These are phyloP conservation scores for Oscheius onirici DNA, from an alignment of 2,888 invertebrate genomes.

Conservation along the genomic window DNA sequence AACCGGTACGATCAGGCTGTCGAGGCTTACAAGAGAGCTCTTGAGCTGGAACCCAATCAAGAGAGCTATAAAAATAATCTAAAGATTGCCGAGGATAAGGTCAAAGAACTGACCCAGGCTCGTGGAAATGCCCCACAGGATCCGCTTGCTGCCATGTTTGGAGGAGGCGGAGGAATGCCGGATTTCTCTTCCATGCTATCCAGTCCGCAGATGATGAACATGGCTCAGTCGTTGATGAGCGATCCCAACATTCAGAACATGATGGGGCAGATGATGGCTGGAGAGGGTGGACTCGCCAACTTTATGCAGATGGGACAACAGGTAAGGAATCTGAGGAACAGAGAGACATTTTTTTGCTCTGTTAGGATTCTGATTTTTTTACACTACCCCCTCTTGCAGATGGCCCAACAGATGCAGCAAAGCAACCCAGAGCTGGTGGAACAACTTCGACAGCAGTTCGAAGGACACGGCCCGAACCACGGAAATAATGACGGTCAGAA, in stretches of 20 bases:
- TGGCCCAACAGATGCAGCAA: slow-evolving; percentile 63
- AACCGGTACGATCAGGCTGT: slow-evolving; percentile 85
- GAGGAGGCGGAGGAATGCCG: slow-evolving; percentile 51
- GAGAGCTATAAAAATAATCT: slow-evolving; percentile 85
- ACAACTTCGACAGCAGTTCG: slow-evolving; percentile 79
- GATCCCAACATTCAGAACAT: slow-evolving; percentile 80
- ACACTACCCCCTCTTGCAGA: slow-evolving; percentile 43
- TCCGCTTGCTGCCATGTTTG: slow-evolving; percentile 52
- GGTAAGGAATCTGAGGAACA: slow-evolving; percentile 73
- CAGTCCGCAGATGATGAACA: slow-evolving; percentile 83
- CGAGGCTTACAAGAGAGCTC: slow-evolving; percentile 86
- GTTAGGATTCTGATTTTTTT: no score
- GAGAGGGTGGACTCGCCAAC: slow-evolving; percentile 71
- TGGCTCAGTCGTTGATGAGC: slow-evolving; percentile 69
- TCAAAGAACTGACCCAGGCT: slow-evolving; percentile 69
- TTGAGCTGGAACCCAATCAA: slow-evolving; percentile 90
- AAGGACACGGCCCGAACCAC: slow-evolving; percentile 35
- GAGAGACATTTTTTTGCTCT: neutral
- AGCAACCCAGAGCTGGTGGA: slow-evolving; percentile 85
- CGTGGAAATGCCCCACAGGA: slow-evolving; percentile 33
- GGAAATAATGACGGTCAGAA: slow-evolving; percentile 20
- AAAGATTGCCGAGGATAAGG: slow-evolving; percentile 81
- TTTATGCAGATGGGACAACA: slow-evolving; percentile 79
- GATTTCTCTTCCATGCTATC: slow-evolving; percentile 76
- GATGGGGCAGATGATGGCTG: slow-evolving; percentile 63